Evolutionary conservation across 1,140 invertebrate genomes (phyloP).

Genomic region (Sogatella furcifera): DNA sequence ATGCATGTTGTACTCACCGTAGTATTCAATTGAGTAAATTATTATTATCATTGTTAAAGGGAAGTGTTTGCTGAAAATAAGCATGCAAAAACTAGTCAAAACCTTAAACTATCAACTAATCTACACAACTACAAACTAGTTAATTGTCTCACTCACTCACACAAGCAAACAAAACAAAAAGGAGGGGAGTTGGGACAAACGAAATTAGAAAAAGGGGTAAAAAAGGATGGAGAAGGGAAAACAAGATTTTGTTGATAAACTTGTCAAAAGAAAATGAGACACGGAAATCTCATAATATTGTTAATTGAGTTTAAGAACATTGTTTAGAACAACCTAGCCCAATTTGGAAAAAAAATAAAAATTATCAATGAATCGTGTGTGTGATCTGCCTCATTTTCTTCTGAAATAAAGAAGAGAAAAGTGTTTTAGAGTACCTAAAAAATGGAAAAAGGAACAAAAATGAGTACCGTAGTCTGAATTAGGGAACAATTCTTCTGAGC

Average conservation of each 20-base stretch:
- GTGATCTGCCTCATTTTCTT: not conserved
- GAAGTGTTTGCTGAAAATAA: no score
- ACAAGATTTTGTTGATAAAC: not conserved
- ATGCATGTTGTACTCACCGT: no score
- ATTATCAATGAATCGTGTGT: no score
- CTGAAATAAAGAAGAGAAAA: not conserved
- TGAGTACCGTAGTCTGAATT: constrained; percentile 41
- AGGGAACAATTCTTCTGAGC: constrained; percentile 52
- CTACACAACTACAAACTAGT: not conserved
- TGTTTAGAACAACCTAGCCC: no score
- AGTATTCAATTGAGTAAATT: no score
- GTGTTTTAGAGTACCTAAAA: constrained; percentile 17
- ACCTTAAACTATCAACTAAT: not conserved
- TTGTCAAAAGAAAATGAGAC: no score
- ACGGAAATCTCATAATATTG: no score
- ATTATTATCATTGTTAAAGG: no score
- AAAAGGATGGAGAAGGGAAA: not conserved
- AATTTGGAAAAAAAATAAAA: no score
- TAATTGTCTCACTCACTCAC: constrained; percentile 7
- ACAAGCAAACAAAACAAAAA: constrained; percentile 10
- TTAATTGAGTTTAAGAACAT: no score
- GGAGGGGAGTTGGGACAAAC: constrained; percentile 10
- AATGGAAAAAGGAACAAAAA: constrained; percentile 2
- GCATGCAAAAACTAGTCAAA: not conserved
- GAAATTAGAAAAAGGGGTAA: constrained; percentile 2